phyloP scores from a whole-genome alignment of 2,113 vertebrate genomes.

The Nothoprocta perdicaria region DNA sequence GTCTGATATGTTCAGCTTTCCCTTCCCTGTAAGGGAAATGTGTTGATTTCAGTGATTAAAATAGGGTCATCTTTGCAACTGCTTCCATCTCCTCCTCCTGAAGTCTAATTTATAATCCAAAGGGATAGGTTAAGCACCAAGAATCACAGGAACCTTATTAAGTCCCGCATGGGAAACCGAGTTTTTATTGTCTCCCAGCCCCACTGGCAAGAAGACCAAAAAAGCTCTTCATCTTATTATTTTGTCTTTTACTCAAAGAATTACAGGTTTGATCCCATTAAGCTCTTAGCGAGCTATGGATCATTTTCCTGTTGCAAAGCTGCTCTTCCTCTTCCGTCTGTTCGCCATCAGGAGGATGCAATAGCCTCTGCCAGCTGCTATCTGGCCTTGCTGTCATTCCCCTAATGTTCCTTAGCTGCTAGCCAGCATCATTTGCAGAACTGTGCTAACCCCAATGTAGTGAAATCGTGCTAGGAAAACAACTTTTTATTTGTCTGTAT shows the following conservation, averaged over 20 bases:
- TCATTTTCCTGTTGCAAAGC: not conserved
- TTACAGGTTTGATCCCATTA: not conserved
- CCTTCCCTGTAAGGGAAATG: not conserved
- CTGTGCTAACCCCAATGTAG: accelerated
- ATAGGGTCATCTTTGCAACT: not conserved
- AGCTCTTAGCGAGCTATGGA: not conserved
- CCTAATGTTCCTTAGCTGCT: not conserved
- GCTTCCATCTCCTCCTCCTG: not conserved
- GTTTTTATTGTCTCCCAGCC: not conserved
- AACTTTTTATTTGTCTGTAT: not conserved
- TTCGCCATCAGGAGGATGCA: not conserved
- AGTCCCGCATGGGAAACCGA: not conserved
- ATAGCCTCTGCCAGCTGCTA: conserved; percentile 24
- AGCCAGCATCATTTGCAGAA: not conserved
- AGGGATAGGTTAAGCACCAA: not conserved
- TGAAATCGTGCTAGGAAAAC: not conserved
- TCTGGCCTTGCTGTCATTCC: not conserved
- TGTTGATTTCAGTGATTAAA: not conserved
- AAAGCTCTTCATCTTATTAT: not conserved
- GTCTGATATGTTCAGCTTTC: not conserved
- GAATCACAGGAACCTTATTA: not conserved
- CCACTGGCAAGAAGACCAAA: not conserved
- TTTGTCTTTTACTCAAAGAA: not conserved
- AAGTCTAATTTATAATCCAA: not conserved
- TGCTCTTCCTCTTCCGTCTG: not conserved